Base-by-base conservation (phyloP, 2,888 invertebrate species). In the Eupithecia centaureata region DNA sequence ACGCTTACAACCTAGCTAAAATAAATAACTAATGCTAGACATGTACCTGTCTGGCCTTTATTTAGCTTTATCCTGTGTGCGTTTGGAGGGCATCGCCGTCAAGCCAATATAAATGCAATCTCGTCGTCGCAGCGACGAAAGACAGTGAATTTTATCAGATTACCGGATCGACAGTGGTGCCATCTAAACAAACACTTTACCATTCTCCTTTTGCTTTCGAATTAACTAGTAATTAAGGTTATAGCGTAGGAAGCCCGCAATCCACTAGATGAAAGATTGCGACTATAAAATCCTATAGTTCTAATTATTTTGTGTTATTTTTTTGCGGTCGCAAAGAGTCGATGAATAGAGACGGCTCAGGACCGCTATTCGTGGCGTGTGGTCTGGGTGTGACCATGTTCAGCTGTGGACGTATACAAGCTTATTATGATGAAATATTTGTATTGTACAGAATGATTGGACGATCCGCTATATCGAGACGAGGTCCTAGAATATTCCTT, bases 401-500 rank as follows among this genome's bases (percentile, higher is more conserved):
- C n/a, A n/a, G n/a, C n/a, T n/a, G n/a, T n/a, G n/a, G n/a, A n/a
- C n/a, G n/a, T n/a, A n/a, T n/a, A n/a, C n/a, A n/a, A n/a, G n/a
- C n/a, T n/a, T n/a, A n/a, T n/a, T n/a, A n/a, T n/a, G n/a, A n/a
- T n/a, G n/a, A n/a, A n/a, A n/a, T 22, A 5, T 8, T 47, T 47
- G 3, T 22, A 57, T 18, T 47, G 5, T 80, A 5, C 79, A 94
- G 93, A 93, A 93, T 86, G 98, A 99, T 90, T 99, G 98, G 97
- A 96, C 97, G 79, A 86, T 96, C 80, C 96, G 83, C 94, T 97
- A 84, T 95, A 97, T 76, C 95, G 96, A 84, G 98, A 99, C 92
- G 98, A 98, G 87, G 15, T 38, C 5, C 38, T 38, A 38, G n/a
- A 38, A 15, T n/a, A 38, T 38, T 38, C 38, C 38, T 30, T 30